Conservation (phyloP, 2,888 invertebrate genomes). For the Acleris holmiana region DNA sequence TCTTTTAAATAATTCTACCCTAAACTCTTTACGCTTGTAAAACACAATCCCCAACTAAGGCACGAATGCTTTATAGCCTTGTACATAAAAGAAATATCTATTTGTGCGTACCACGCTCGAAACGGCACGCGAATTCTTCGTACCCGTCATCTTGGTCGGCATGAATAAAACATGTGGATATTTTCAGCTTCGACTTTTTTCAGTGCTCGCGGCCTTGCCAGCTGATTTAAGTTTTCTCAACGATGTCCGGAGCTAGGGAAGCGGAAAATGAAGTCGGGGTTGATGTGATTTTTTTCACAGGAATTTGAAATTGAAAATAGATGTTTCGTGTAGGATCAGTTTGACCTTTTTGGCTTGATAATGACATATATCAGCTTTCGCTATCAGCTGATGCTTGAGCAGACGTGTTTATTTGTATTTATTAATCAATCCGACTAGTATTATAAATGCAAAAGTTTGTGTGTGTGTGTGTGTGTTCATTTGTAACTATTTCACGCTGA, state of each 20-base stretch:
- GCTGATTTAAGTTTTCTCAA: slow-evolving; percentile 34
- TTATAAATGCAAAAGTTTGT: no score
- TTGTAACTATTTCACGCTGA: no score
- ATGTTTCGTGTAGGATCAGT: not conserved
- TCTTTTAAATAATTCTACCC: not conserved
- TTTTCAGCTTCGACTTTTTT: slow-evolving; percentile 48
- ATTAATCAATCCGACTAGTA: no score
- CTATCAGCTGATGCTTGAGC: no score
- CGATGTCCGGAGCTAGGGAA: slow-evolving; percentile 7
- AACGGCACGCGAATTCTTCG: slow-evolving; percentile 48
- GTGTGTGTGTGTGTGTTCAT: no score
- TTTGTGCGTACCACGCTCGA: slow-evolving; percentile 49
- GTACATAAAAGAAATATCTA: slow-evolving; percentile 34
- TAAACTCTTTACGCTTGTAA: slow-evolving; percentile 11
- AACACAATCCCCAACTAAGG: slow-evolving; percentile 11
- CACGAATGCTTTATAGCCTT: slow-evolving; percentile 27
- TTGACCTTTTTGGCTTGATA: no score
- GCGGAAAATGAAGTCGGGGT: slow-evolving; percentile 27
- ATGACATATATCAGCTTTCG: no score
- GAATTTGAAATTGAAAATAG: not conserved
- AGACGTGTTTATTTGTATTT: no score
- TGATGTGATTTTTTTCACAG: slow-evolving; percentile 7
- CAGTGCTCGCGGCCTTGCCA: slow-evolving; percentile 50
- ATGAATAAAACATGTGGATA: slow-evolving; percentile 65
- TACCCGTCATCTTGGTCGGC: slow-evolving; percentile 27